These are phyloP conservation scores for Lipophrys pholis DNA, from an alignment of 2,113 vertebrate genomes.

Conservation along the genomic window DNA sequence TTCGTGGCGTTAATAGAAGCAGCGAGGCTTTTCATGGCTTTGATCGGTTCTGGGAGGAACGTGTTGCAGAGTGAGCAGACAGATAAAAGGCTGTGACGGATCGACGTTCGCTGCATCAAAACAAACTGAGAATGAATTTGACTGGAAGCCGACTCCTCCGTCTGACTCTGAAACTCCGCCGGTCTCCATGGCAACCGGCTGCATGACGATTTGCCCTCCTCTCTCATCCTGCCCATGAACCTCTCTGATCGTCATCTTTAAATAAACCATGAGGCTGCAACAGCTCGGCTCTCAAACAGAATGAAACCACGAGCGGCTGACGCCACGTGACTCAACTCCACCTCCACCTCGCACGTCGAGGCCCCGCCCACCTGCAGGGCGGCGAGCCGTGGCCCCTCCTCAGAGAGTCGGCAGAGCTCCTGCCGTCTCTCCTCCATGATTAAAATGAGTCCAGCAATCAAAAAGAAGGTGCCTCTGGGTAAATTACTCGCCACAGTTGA, in stretches of 20 bases:
- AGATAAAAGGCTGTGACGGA: conserved; percentile 5
- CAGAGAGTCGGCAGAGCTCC: background rate
- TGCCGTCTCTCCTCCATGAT: conserved; percentile 41
- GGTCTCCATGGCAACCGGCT: conserved; percentile 50
- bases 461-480: conserved; percentile 43
- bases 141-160: conserved; percentile 34
- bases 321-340: conserved; percentile 15
- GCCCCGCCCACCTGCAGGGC: conserved; percentile 5
- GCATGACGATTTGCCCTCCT: conserved; percentile 36
- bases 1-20: conserved; percentile 3
- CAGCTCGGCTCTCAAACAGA: conserved; percentile 1
- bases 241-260: conserved; percentile 34
- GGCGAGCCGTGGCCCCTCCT: no score
- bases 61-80: no score
- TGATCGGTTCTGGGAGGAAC: conserved; percentile 22
- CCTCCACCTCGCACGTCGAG: conserved; percentile 4
- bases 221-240: conserved; percentile 47
- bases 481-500: conserved; percentile 49
- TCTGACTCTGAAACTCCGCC: conserved; percentile 33
- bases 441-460: conserved; percentile 57
- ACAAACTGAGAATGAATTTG: conserved; percentile 28
- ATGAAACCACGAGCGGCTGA: conserved; percentile 3
- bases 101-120: conserved; percentile 12
- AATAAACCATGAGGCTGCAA: conserved; percentile 54
- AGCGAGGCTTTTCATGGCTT: conserved; percentile 19